Conservation (phyloP, 2,797 vertebrate species). For the Neopelma chrysocephalum region DNA sequence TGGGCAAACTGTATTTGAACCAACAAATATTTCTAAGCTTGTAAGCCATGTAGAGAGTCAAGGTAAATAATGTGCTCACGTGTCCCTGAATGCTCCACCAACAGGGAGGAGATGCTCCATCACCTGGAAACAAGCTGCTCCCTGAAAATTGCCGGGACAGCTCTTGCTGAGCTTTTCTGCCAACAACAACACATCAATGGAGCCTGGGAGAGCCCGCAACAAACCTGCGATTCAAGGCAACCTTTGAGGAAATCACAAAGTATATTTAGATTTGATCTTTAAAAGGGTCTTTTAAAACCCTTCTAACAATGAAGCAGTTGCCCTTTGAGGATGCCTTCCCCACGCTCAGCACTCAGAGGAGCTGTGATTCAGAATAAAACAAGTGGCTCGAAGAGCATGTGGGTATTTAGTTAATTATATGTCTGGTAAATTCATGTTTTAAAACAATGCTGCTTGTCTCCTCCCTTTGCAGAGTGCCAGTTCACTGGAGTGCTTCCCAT, state of each 20-base stretch:
- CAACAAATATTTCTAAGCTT: not conserved
- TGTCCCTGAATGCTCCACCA: not conserved
- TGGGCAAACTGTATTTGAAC: not conserved
- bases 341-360: conserved; percentile 25
- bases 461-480: conserved; percentile 74
- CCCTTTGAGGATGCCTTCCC: not conserved
- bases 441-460: conserved; percentile 78
- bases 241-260: not conserved
- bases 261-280: not conserved
- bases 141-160: not conserved
- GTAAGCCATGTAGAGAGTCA: not conserved
- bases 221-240: not conserved
- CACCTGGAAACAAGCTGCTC: not conserved
- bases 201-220: not conserved
- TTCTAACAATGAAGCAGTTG: not conserved
- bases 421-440: conserved; percentile 71
- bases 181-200: rapidly evolving
- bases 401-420: conserved; percentile 73
- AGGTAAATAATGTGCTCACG: rapidly evolving
- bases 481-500: conserved; percentile 72
- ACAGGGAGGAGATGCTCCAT: not conserved
- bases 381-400: conserved; percentile 57
- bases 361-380: conserved; percentile 57
- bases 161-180: not conserved
- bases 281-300: not conserved